Conservation (phyloP, 1,140 invertebrate genomes). For the Carposina sasakii region DNA sequence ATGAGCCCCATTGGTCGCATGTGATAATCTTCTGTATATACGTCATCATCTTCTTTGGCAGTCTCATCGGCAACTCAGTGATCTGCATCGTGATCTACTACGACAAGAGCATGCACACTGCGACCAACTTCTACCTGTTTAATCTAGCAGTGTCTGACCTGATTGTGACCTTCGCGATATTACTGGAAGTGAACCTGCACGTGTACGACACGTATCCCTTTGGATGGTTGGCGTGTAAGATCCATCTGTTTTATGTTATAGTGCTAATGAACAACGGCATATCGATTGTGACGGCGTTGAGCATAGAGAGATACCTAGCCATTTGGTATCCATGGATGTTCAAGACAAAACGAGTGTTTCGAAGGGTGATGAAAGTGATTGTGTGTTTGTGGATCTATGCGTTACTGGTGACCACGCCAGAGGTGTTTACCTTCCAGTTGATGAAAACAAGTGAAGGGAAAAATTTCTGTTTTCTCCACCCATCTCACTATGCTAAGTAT, state of each 20-base stretch:
- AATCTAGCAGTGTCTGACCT: constrained; percentile 91
- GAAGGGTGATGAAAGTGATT: constrained; percentile 45
- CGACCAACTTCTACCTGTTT: constrained; percentile 90
- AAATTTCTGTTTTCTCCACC: constrained; percentile 42
- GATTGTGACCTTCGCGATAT: constrained; percentile 37
- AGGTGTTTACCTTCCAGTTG: constrained; percentile 37
- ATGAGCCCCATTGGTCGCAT: too few relatives aligned
- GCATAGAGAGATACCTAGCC: constrained; percentile 54
- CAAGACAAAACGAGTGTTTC: constrained; percentile 33
- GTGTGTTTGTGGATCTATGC: constrained; percentile 41
- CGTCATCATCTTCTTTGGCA: constrained; percentile 80
- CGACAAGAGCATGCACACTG: constrained; percentile 87
- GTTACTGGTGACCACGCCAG: constrained; percentile 41
- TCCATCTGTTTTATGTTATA: constrained; percentile 43
- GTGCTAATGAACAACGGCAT: constrained; percentile 50
- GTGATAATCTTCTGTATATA: too few relatives aligned
- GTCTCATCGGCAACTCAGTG: constrained; percentile 85
- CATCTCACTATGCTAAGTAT: constrained; percentile 33
- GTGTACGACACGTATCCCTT: constrained; percentile 18
- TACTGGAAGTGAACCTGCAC: constrained; percentile 32
- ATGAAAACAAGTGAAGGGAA: constrained; percentile 27
- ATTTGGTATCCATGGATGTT: constrained; percentile 46
- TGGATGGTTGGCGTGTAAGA: constrained; percentile 35
- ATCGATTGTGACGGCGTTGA: constrained; percentile 47
- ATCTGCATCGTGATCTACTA: constrained; percentile 88